phyloP scores from a whole-genome alignment of 35 echinoderm and acorn worm species.

The Hemicentrotus pulcherrimus region DNA sequence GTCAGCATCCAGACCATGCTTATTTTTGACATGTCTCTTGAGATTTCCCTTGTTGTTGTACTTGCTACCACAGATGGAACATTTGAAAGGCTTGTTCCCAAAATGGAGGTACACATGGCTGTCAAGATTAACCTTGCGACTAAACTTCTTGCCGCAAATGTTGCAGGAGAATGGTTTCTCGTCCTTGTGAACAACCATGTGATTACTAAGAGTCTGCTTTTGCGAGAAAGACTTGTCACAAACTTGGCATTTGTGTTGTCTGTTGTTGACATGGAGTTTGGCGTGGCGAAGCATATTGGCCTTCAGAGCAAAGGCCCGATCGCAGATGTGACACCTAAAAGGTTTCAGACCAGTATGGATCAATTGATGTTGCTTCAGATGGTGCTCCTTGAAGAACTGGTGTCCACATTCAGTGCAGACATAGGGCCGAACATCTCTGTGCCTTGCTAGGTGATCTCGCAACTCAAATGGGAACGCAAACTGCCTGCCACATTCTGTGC shows the following conservation, averaged over 20 bases:
- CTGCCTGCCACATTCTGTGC: conserved; percentile 34
- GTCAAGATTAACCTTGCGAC: conserved; percentile 37
- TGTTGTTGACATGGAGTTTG: conserved; percentile 48
- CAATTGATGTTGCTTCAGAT: conserved; percentile 41
- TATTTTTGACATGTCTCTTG: conserved; percentile 44
- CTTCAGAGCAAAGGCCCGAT: conserved; percentile 38
- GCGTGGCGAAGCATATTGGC: conserved; percentile 48
- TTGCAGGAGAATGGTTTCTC: conserved; percentile 39
- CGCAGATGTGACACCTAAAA: conserved; percentile 10
- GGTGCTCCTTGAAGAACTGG: conserved; percentile 49
- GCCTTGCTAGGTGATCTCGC: conserved; percentile 42
- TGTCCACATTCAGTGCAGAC: conserved; percentile 44
- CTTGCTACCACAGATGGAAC: conserved; percentile 37
- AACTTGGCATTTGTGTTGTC: conserved; percentile 44
- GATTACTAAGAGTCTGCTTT: conserved; percentile 47
- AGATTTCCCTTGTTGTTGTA: conserved; percentile 54
- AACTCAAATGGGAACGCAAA: conserved; percentile 49
- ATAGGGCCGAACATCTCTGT: conserved; percentile 24
- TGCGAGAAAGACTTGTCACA: conserved; percentile 48
- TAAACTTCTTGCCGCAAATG: conserved; percentile 31
- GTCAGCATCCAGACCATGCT: conserved; percentile 49
- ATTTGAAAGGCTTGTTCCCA: conserved; percentile 47
- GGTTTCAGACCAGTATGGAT: conserved; percentile 33
- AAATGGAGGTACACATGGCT: conserved; percentile 45
- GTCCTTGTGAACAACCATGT: conserved; percentile 42